Conservation (phyloP, 1,140 invertebrate genomes). For the Euwallacea similis region DNA sequence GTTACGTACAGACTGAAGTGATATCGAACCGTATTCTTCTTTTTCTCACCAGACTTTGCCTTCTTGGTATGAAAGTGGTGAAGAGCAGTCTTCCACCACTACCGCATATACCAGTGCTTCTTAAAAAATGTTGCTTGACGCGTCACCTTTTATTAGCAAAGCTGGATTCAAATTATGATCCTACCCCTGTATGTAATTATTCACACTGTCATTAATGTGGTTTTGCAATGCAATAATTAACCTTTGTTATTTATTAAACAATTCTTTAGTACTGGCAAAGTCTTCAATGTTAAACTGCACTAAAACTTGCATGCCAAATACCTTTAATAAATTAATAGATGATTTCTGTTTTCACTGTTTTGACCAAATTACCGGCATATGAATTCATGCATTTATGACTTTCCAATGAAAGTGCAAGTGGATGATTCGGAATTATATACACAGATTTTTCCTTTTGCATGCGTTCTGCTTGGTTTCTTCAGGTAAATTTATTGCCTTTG, state of each 20-base stretch:
- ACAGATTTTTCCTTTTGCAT: constrained; percentile 10
- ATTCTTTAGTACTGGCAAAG: background rate
- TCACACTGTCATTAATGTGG: background rate
- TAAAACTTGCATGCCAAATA: background rate
- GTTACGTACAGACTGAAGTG: constrained; percentile 23
- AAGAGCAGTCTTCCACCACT: constrained; percentile 24
- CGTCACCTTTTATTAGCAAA: background rate
- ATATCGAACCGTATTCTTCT: constrained; percentile 21
- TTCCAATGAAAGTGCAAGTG: constrained; percentile 8
- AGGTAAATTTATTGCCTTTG: background rate
- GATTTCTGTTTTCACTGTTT: background rate
- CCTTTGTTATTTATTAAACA: constrained; percentile 3
- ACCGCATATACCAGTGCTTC: background rate
- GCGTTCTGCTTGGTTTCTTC: background rate
- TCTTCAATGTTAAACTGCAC: background rate
- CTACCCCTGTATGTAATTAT: background rate
- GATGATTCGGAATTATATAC: background rate
- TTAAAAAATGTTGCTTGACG: background rate
- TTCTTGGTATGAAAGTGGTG: constrained; percentile 34
- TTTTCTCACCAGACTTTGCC: constrained; percentile 25
- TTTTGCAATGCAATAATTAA: constrained; percentile 5
- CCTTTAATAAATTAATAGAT: background rate
- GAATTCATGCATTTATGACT: constrained; percentile 1
- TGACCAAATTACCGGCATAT: background rate
- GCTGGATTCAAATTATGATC: no score